Conservation (phyloP, 2,113 vertebrate species). For the Formicarius rufipectus region DNA sequence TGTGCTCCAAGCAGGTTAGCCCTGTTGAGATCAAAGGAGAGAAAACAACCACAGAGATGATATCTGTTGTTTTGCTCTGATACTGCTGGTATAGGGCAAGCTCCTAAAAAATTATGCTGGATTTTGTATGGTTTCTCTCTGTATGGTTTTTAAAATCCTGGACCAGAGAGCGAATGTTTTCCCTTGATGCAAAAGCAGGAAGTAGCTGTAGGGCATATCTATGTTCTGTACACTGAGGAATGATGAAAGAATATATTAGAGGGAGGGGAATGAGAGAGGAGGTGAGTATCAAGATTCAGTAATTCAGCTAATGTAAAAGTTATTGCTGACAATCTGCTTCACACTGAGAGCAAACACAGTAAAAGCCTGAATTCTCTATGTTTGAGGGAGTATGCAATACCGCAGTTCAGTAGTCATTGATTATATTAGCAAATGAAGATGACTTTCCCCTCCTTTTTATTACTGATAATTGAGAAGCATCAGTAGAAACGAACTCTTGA, state of each 20-base stretch:
- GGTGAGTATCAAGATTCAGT: background rate
- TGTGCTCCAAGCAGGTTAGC: slow-evolving; percentile 4
- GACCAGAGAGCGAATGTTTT: background rate
- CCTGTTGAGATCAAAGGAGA: background rate
- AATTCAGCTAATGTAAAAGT: slow-evolving; percentile 53
- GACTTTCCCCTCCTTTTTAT: background rate
- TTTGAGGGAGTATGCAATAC: background rate
- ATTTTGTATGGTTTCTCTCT: background rate
- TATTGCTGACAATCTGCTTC: slow-evolving; percentile 24
- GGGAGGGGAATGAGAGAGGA: background rate
- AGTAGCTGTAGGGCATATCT: slow-evolving; percentile 23
- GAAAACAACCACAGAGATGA: background rate
- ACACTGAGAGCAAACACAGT: background rate
- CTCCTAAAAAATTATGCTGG: background rate
- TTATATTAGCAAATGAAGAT: background rate
- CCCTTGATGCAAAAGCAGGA: background rate
- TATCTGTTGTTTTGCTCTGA: background rate
- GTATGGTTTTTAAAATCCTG: background rate
- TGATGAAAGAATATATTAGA: slow-evolving; percentile 11
- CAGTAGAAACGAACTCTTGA: background rate
- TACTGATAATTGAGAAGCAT: background rate
- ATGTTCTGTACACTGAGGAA: background rate
- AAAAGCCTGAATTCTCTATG: background rate
- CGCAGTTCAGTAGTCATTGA: background rate
- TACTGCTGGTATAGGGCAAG: background rate